These are phyloP conservation scores for Hyalella azteca DNA, from an alignment of 2,888 invertebrate species.

Conservation along the genomic window DNA sequence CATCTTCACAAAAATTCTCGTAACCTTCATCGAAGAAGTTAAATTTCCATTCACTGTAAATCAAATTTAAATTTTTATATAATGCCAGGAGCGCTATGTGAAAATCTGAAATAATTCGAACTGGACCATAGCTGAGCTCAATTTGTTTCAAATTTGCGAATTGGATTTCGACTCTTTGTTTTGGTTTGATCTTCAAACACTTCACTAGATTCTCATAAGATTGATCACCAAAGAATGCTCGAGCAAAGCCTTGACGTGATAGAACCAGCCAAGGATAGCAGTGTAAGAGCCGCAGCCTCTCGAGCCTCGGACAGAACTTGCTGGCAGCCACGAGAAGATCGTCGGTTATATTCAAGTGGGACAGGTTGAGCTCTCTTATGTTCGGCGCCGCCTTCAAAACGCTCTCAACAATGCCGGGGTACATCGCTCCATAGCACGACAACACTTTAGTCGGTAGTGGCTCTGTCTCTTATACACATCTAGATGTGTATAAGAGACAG, in stretches of 20 bases:
- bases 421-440: slow-evolving; percentile 45
- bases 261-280: slow-evolving; percentile 51
- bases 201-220: background rate
- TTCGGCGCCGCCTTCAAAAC: slow-evolving; percentile 38
- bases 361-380: slow-evolving; percentile 41
- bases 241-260: slow-evolving; percentile 44
- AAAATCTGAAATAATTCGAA: slow-evolving; percentile 42
- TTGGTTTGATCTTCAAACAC: background rate
- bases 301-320: slow-evolving; percentile 37
- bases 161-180: background rate
- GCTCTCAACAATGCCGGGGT: slow-evolving; percentile 44
- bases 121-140: slow-evolving; percentile 45
- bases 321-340: slow-evolving; percentile 42
- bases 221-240: slow-evolving; percentile 43
- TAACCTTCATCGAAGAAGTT: slow-evolving; percentile 51
- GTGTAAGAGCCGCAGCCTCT: slow-evolving; percentile 42
- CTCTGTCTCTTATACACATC: no score
- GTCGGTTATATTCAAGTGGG: slow-evolving; percentile 52
- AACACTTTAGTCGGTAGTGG: slow-evolving; percentile 40
- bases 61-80: slow-evolving; percentile 36
- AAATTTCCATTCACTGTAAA: slow-evolving; percentile 45
- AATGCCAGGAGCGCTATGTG: slow-evolving; percentile 40
- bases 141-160: slow-evolving; percentile 40
- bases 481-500: no score
- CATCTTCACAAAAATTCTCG: slow-evolving; percentile 26